Evolutionary conservation across 2,888 invertebrate genomes (phyloP), one percentile per base, ranked within the genome.

Genomic region (Homarus gammarus): DNA sequence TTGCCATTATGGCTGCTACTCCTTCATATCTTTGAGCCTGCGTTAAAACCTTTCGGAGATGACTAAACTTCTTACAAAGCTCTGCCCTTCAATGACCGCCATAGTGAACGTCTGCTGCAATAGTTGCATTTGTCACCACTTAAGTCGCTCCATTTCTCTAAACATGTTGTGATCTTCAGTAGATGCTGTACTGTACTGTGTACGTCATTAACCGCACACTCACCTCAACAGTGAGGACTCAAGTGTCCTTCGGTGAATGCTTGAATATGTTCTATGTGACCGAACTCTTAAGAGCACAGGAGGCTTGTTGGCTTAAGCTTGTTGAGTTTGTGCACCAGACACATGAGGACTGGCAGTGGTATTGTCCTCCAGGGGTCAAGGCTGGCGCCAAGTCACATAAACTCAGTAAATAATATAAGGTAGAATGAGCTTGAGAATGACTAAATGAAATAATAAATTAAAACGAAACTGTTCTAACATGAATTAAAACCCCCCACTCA

Each of bases 161-260:
- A 56, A 56, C 22, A 2, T 56, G 18, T 56, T 56, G 64, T 82
- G 36, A 64, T 82, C 82, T 56, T 38, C 82, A 36, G 82, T 82
- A 82, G 82, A 64, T 40, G 82, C 82, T 64, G n/a, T 15, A 6
- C 44, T 56, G 51, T 56, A 6, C 44, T 56, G 51, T 56, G 68
- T 27, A 22, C 40, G 68, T 40, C 27, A 82, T 68, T 82, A 82
- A 82, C 82, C n/a, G 68, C 82, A 64, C 64, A 38, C 38, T 82
- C 15, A 61, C 27, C 82, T 64, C 36, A 40, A 27, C 64, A 68
- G 40, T 40, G 64, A 82, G 40, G 77, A 44, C n/a, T 49, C 27
- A 64, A 36, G 64, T 38, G 82, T 61, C 15, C 40, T 38, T 77
- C 38, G 5, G 38, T 82, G 8, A 82, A 82, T 82, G 82, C 82